phyloP scores from a whole-genome alignment of 2,113 vertebrate genomes.

The Menidia beryllina region DNA sequence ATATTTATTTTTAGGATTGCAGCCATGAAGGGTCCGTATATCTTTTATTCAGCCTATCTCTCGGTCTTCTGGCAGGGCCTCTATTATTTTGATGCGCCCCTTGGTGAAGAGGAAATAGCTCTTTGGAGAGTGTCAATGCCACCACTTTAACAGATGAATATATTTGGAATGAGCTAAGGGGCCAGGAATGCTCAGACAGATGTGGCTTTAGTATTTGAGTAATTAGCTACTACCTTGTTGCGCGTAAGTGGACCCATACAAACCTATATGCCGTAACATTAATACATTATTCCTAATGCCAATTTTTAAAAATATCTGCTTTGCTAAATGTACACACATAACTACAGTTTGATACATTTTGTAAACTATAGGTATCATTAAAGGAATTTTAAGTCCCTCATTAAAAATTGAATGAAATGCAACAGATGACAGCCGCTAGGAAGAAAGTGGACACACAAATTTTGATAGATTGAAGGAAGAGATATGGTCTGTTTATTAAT shows the following conservation, averaged over 20 bases:
- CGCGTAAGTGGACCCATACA: not conserved
- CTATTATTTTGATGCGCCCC: slow-evolving; percentile 70
- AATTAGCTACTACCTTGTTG: slow-evolving; percentile 26
- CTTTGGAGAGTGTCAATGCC: slow-evolving; percentile 73
- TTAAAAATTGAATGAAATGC: too few species aligned
- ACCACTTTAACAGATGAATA: slow-evolving; percentile 76
- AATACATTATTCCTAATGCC: not conserved
- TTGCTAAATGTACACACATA: not conserved
- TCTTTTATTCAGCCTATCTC: slow-evolving; percentile 27
- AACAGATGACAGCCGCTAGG: too few species aligned
- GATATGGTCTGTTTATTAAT: not conserved
- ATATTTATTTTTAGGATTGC: slow-evolving; percentile 41
- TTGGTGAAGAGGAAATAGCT: slow-evolving; percentile 62
- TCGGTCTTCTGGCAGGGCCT: slow-evolving; percentile 54
- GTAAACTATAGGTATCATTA: not conserved
- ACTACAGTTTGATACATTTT: not conserved
- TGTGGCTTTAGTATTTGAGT: slow-evolving; percentile 65
- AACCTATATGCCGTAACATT: slow-evolving; percentile 1
- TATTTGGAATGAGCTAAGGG: slow-evolving; percentile 70
- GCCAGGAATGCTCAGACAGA: slow-evolving; percentile 64
- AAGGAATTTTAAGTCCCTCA: not conserved
- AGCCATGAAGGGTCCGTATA: slow-evolving; percentile 35
- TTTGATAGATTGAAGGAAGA: too few species aligned
- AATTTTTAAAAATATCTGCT: not conserved
- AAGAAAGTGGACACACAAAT: too few species aligned